Conservation (phyloP, 1,140 invertebrate genomes). For the Nasonia giraulti region DNA sequence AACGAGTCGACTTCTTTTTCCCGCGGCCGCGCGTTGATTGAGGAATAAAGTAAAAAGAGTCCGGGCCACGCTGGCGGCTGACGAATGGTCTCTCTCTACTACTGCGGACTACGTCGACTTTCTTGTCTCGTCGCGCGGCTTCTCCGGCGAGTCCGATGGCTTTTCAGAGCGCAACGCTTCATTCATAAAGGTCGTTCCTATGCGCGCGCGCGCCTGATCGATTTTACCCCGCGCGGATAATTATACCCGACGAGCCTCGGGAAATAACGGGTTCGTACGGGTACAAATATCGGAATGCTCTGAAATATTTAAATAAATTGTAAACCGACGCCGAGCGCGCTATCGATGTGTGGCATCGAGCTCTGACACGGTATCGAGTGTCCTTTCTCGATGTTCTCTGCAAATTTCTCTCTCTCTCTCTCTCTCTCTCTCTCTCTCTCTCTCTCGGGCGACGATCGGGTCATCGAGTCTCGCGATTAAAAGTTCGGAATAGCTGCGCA, state of each 20-base stretch:
- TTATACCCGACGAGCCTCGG: conserved; percentile 1
- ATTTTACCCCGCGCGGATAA: neutral
- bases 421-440: too few species aligned
- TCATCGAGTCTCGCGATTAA: too few species aligned
- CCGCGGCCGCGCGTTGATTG: conserved; percentile 1
- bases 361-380: too few species aligned
- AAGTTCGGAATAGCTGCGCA: too few species aligned
- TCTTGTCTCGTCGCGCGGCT: too few species aligned
- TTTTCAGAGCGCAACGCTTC: neutral
- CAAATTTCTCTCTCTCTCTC: too few species aligned
- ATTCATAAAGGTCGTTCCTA: conserved; percentile 7
- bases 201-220: neutral
- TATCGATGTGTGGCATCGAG: neutral
- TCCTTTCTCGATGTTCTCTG: too few species aligned
- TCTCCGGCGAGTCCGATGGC: too few species aligned
- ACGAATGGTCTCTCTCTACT: neutral
- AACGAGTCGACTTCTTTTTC: neutral
- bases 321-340: neutral
- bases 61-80: neutral
- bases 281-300: neutral
- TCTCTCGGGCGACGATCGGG: too few species aligned
- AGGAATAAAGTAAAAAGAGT: neutral
- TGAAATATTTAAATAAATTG: neutral
- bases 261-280: neutral
- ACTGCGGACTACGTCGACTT: neutral